Conservation (phyloP, 2,113 vertebrate species). For the Grallaria varia region DNA sequence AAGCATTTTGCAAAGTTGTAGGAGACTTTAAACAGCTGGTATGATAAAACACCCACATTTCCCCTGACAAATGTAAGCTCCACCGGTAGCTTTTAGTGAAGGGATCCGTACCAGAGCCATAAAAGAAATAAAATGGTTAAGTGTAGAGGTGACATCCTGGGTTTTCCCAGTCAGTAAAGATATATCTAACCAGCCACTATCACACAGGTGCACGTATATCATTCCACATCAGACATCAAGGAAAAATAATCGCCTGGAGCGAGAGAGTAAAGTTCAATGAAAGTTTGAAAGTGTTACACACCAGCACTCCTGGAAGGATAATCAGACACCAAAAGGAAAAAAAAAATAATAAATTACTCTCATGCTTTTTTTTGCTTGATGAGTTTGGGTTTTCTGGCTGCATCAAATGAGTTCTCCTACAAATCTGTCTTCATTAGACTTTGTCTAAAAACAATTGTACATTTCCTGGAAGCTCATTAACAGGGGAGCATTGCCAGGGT, state of each 20-base stretch:
- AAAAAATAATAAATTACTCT: slow-evolving; percentile 14
- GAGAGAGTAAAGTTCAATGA: slow-evolving; percentile 63
- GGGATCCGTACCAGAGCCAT: slow-evolving; percentile 6
- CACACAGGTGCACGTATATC: slow-evolving; percentile 24
- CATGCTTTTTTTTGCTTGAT: slow-evolving; percentile 58
- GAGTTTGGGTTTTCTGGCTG: slow-evolving; percentile 69
- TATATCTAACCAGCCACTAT: slow-evolving; percentile 24
- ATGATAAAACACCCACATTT: slow-evolving; percentile 62
- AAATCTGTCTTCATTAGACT: slow-evolving; percentile 77
- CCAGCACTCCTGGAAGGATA: slow-evolving; percentile 60
- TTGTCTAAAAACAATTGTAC: slow-evolving; percentile 66
- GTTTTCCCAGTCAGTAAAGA: slow-evolving; percentile 36
- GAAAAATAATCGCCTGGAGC: slow-evolving; percentile 17
- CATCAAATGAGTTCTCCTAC: slow-evolving; percentile 68
- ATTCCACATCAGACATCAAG: slow-evolving; percentile 39
- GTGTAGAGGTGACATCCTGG: slow-evolving; percentile 3
- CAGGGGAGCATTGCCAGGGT: slow-evolving; percentile 57
- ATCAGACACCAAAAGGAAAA: slow-evolving; percentile 46
- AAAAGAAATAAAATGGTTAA: slow-evolving; percentile 37
- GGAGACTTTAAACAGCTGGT: slow-evolving; percentile 69
- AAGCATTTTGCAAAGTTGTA: slow-evolving; percentile 54
- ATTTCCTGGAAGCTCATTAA: slow-evolving; percentile 75
- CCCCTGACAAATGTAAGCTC: slow-evolving; percentile 65
- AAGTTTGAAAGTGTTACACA: slow-evolving; percentile 61
- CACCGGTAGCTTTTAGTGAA: slow-evolving; percentile 58